Base-by-base conservation (phyloP, 2,888 invertebrate genomes). In the Stenodera caucasica region DNA sequence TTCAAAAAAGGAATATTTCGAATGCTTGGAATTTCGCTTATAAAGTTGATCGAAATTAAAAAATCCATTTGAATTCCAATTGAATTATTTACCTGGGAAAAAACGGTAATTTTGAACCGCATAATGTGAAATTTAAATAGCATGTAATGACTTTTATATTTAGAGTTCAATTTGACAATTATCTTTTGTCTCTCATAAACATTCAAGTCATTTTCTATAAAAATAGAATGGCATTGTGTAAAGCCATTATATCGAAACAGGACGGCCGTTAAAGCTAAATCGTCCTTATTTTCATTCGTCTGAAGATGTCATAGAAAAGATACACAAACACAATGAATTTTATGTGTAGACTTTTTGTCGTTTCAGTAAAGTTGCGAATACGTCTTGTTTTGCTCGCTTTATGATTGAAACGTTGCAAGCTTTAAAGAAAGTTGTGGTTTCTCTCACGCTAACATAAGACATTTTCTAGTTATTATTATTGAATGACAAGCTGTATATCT, bases 371-470 rank as follows among this genome's bases (percentile, higher is more conserved):
- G 29, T 14, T 30, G 50, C 11, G 26, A n/a, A 50, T 50, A 50
- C 50, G 11, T 50, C 50, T 15, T 50, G 54, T 54, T 61, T 37
- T 15, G 8, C 35, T 14, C 29, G 8, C 29, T 35, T 37, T 37
- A 15, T 45, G 61, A 61, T 58, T 61, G 61, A 61, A 61, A 61
- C 37, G 61, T 61, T 52, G 55, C 53, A 12, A 37, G 61, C 57
- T 61, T 61, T 61, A 35, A 54, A 53, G 35, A 53, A 57, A 55
- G 58, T 61, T 61, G 61, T 37, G 57, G 57, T 57, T 57, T 32
- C 40, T 37, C 57, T 57, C 54, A 45, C 61, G 40, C 51, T 23
- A 53, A 37, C 11, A 15, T 37, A 37, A 15, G 37, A 15, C 37
- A 15, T 37, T 37, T 37, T 37, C 37, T 45, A 35, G 6, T 35